Evolutionary conservation across 2,888 invertebrate genomes (phyloP), one percentile per base, ranked within the genome.

Genomic region (Hyposoter didymator): DNA sequence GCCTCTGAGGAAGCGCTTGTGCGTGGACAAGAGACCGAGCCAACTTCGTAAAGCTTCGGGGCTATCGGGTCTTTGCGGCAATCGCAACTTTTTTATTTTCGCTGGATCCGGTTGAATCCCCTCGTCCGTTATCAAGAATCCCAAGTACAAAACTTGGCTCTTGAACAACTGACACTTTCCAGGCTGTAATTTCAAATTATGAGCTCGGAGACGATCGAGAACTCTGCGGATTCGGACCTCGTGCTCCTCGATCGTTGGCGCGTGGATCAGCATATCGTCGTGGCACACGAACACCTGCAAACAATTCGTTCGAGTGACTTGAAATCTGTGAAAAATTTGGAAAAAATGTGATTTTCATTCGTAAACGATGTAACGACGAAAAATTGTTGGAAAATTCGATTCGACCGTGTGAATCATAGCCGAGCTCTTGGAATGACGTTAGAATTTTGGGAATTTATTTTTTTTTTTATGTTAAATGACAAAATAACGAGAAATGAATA

Each of bases 261-360:
- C 12, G 62, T 85, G 78, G 12, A 85, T 52, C 19, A 85, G 32
- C 6, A 85, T 80, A 47, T 85, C 85, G 59, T 85, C 85, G 67
- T 80, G 62, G 47, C 62, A 83, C n/a, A 83, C 78, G 35, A 67
- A 76, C 1, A 79, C 82, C 5, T 45, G 10, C 14, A 28, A 59
- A 39, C 39, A 35, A 35, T 10, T 39, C 10, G 4, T 28, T 14
- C 5, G 14, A 59, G 39, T 1, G 10, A 35, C 5, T 35, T 35
- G 5, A 35, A 35, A 6, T 3, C 35, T 35, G 7, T 35, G 17
- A 14, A 47, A 12, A 17, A 47, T 4, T 47, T 47, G 17, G 5
- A 3, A 49, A 49, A n/a, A 49, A n/a, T n/a, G 17, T 47, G 14
- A 14, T 47, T 47, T 47, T 12, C 17, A 14, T 47, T 35, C 35